phyloP scores from a whole-genome alignment of 2,888 invertebrate species.

The Galeruca laticollis region DNA sequence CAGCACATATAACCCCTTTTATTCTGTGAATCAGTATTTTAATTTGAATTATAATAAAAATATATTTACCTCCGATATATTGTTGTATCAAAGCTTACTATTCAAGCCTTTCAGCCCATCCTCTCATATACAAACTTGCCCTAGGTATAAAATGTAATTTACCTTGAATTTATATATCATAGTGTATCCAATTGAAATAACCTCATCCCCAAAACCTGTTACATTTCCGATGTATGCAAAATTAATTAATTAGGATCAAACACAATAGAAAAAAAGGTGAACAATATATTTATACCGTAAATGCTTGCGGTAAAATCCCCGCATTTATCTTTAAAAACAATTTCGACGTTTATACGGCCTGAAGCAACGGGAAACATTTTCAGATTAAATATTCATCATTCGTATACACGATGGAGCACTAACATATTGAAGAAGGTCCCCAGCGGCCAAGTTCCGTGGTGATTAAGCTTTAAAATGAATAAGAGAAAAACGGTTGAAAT shows the following conservation, averaged over 20 bases:
- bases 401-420: conserved; percentile 16
- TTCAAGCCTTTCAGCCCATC: no score
- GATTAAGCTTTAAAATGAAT: conserved; percentile 17
- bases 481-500: conserved; percentile 9
- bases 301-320: conserved; percentile 14
- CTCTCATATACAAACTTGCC: no score
- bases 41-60: no score
- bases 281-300: background rate
- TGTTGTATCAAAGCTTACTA: no score
- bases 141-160: no score
- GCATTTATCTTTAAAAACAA: conserved; percentile 19
- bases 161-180: no score
- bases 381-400: conserved; percentile 17
- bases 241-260: background rate
- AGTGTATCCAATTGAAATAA: no score
- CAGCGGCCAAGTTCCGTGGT: conserved; percentile 10
- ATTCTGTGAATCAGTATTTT: no score
- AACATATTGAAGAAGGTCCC: conserved; percentile 19
- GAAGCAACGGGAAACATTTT: conserved; percentile 17
- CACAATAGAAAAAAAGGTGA: background rate
- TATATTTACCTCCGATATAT: no score
- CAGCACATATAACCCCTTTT: no score
- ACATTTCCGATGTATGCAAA: background rate
- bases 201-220: no score
- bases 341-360: conserved; percentile 6